phyloP scores from a whole-genome alignment of 2,113 vertebrate genomes.

The Aspiorhynchus laticeps region DNA sequence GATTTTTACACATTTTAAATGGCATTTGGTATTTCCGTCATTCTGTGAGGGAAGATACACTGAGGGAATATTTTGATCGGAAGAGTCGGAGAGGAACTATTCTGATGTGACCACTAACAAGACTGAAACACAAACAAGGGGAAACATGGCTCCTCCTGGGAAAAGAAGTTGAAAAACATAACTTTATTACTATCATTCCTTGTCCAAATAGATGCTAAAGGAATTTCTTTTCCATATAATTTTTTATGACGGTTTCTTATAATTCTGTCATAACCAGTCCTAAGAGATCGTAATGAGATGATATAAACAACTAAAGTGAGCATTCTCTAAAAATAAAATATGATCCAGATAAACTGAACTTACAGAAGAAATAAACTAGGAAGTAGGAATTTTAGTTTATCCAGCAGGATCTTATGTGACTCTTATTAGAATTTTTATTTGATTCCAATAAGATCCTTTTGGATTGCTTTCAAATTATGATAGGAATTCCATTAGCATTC shows the following conservation, averaged over 20 bases:
- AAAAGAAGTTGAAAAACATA: constrained; percentile 1
- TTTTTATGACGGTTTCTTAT: neutral
- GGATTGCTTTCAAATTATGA: neutral
- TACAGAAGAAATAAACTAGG: neutral
- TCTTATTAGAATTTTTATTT: constrained; percentile 1
- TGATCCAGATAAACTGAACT: neutral
- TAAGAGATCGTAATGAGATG: neutral
- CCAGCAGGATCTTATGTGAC: neutral
- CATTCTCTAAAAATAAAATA: neutral
- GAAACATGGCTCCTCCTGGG: constrained; percentile 5
- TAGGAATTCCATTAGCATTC: neutral
- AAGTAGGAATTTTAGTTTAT: neutral
- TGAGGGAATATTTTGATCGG: constrained; percentile 53
- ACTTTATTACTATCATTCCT: neutral
- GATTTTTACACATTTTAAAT: constrained; percentile 4
- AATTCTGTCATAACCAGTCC: neutral
- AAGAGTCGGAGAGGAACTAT: constrained; percentile 34
- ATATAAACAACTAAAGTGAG: neutral
- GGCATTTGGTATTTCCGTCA: constrained; percentile 42
- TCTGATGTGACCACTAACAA: constrained; percentile 11
- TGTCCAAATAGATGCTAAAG: neutral
- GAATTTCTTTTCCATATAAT: neutral
- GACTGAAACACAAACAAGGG: constrained; percentile 24
- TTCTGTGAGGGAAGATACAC: constrained; percentile 24
- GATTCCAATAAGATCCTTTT: constrained; percentile 16